Evolutionary conservation across 2,888 invertebrate genomes (phyloP), one percentile per base, ranked within the genome.

Genomic region (Folsomia manolachei): DNA sequence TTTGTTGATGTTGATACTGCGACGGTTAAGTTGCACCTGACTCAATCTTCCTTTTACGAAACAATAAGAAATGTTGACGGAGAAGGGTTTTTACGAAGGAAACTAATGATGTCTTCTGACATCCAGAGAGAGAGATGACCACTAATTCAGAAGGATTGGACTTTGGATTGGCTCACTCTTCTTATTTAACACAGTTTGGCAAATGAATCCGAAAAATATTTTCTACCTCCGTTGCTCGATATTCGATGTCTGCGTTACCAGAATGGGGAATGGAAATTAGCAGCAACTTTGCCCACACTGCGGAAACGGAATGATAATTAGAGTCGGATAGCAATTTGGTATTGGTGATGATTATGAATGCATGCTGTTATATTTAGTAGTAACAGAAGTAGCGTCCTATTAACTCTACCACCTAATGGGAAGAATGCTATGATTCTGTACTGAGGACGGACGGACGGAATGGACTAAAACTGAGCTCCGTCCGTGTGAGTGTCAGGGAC

Each of bases 21-120:
- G 39, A 39, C 14, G 39, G 14, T 39, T 39, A 9, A 9, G 39
- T n/a, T 39, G 39, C 39, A 39, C 39, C 39, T 39, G 39, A 39
- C 39, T 39, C 39, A 39, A 39, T 39, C 39, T 39, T 39, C 14
- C 51, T 24, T 63, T 2, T 63, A 19, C 24, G 63, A n/a, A 23
- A 24, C 19, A 19, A 1, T 23, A 7, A 19, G 24, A 63, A 11
- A 24, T 18, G 63, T 24, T 63, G 63, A 63, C 24, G 24, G 24
- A 18, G 63, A 63, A 63, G 18, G 18, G 18, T 63, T 63, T 23
- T 63, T 63, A 60, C 9, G 60, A 18, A 60, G 23, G 60, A 60
- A 23, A n/a, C n/a, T n/a, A 60, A 60, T 21, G 9, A 19, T 23
- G 9, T 23, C 23, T 23, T 60, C 23, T 60, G n/a, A 60, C 60